phyloP scores from a whole-genome alignment of 2,113 vertebrate species.

The Pseudolaguvia tuberculata region DNA sequence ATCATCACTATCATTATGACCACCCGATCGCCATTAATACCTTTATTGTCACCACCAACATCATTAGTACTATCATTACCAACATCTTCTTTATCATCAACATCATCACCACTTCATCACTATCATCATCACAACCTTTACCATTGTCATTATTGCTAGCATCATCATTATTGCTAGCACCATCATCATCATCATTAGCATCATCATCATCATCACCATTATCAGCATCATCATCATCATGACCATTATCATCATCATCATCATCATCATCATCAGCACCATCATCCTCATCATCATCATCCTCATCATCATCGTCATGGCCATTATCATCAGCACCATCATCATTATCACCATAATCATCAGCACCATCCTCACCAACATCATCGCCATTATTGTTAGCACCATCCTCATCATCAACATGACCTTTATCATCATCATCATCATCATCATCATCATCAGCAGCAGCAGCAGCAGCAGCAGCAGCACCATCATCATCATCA shows the following conservation, averaged over 20 bases:
- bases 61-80: neutral
- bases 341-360: neutral
- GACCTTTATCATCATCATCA: neutral
- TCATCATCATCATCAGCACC: neutral
- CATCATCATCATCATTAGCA: neutral
- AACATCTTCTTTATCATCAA: no score
- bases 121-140: neutral
- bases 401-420: neutral
- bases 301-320: neutral
- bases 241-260: neutral
- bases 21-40: no score
- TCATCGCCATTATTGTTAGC: neutral
- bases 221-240: neutral
- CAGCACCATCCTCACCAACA: neutral
- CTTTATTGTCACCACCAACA: no score
- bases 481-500: neutral
- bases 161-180: no score
- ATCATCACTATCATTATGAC: neutral
- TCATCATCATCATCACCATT: neutral
- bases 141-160: rapidly evolving
- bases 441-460: neutral
- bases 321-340: neutral
- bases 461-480: neutral
- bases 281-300: neutral
- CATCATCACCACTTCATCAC: neutral